Evolutionary conservation across 2,797 vertebrate species (phyloP), one percentile per base, ranked within the genome.

Genomic region (Scarus forsteni): DNA sequence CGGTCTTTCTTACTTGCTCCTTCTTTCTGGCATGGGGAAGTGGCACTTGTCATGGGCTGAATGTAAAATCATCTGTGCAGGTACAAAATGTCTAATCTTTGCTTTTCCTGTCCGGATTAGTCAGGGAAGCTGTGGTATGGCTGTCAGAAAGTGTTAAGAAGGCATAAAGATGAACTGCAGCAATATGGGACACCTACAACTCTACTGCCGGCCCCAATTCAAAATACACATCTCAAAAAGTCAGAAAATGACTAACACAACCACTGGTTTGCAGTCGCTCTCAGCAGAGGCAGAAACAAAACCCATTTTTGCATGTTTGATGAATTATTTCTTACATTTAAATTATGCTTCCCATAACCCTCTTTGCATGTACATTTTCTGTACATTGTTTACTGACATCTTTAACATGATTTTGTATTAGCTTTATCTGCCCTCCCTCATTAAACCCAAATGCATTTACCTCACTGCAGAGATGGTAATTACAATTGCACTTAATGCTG

Each of bases 81-180:
- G 91, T 92, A 88, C 64, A 83, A 86, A 90, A 87, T 85, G 80
- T 90, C 83, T 94, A 91, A 93, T 93, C 87, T 93, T 62, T 82
- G 84, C 81, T 84, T 87, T 87, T 77, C 81, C 77, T 88, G 77
- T 82, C 69, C 79, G 91, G 89, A 93, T 94, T 92, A 93, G 64
- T 71, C 58, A 70, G 70, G 83, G 70, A 88, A 88, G 86, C 71
- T 80, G 75, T 52, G 62, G 70, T 80, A 93, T 60, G 88, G 87
- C 81, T 94, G 92, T 94, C 92, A 88, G 27, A 77, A 72, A 72
- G 66, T 79, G 77, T 94, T 93, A 88, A 39, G 10, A 4, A 49
- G 66, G 61, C 27, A 69, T 65, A 75, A 77, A 68, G 70, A 62
- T 46, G 60, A 77, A 68, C 45, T n/a, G 53, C 46, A 80, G 79